Percentiles rank a stretch among this genome's conserved stretches.
phyloP scores from a whole-genome alignment of 2,113 vertebrate genomes.

The Eptesicus fuscus region DNA sequence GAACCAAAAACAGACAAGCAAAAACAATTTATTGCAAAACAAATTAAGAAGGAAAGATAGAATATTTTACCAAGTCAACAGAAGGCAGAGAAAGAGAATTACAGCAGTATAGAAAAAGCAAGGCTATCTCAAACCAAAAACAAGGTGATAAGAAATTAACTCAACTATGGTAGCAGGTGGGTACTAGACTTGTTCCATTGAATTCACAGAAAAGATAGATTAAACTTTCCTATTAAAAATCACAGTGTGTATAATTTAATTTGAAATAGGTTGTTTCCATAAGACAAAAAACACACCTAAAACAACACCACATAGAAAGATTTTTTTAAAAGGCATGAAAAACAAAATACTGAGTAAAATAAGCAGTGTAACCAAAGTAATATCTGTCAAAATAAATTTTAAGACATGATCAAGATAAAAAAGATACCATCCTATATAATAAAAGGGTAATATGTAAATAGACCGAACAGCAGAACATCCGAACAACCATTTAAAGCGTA shows the following conservation, averaged over 20 bases:
- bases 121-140: neutral
- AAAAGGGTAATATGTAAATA: no score
- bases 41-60: neutral
- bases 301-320: neutral
- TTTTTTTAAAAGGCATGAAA: neutral
- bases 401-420: neutral
- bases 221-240: neutral
- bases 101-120: neutral
- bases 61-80: neutral
- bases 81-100: neutral
- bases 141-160: neutral
- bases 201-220: neutral
- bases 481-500: no score
- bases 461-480: no score
- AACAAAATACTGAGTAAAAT: neutral
- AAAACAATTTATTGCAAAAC: neutral
- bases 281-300: neutral
- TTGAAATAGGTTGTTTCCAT: neutral
- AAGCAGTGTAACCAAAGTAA: neutral
- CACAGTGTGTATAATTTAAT: neutral
- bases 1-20: neutral
- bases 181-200: neutral
- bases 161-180: neutral
- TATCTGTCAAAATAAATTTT: conserved; percentile 20
- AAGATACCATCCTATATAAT: neutral